phyloP scores from a whole-genome alignment of 2,113 vertebrate species.

The Oncorhynchus tshawytscha region DNA sequence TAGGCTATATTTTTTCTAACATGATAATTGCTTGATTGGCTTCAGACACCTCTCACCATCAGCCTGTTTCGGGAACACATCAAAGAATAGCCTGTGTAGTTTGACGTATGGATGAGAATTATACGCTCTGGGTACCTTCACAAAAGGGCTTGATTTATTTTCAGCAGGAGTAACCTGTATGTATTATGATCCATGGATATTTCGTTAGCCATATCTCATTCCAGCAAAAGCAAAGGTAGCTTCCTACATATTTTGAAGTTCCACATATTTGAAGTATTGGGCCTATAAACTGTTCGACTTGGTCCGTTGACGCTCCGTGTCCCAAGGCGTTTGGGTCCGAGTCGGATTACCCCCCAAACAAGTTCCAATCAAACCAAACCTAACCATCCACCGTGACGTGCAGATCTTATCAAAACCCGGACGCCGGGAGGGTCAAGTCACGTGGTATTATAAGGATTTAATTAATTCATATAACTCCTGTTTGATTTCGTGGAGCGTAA shows the following conservation, averaged over 20 bases:
- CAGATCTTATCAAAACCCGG: conserved; percentile 35
- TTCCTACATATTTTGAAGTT: conserved; percentile 10
- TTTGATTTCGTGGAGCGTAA: background rate
- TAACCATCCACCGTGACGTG: conserved; percentile 35
- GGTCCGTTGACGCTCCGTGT: background rate
- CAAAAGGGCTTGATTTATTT: background rate
- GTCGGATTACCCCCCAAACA: conserved; percentile 57
- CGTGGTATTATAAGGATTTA: background rate
- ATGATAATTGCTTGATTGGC: background rate
- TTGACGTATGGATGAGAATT: background rate
- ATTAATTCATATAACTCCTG: background rate
- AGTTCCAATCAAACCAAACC: conserved; percentile 41
- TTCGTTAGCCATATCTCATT: background rate
- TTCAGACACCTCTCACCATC: background rate
- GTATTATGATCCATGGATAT: background rate
- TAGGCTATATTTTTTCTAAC: background rate
- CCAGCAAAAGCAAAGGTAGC: background rate
- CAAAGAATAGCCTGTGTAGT: background rate
- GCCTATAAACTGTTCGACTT: conserved; percentile 23
- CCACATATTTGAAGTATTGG: conserved; percentile 28
- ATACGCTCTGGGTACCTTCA: background rate
- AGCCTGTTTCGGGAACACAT: background rate
- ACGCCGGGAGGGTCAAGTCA: background rate
- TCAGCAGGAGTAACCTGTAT: background rate
- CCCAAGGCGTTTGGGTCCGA: background rate